A percentile compares a stretch with the other conserved stretches of the same genome.
Evolutionary conservation across 2,113 vertebrate species (phyloP).

Genomic region (Ameiurus melas): DNA sequence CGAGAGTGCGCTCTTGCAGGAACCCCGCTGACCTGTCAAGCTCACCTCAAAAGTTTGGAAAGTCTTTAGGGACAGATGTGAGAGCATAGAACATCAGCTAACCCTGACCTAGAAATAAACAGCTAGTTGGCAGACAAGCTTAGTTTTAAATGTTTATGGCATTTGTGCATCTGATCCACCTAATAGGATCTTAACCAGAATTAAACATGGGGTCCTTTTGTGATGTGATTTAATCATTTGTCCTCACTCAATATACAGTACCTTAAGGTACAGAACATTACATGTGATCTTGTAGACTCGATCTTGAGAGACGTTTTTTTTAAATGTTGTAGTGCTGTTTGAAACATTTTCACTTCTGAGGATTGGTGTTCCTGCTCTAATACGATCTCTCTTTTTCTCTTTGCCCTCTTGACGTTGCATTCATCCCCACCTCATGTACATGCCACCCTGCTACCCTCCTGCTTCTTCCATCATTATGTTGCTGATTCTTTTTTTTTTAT

Average conservation of each 20-base stretch:
- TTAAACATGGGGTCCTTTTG: background rate
- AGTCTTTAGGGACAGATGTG: slow-evolving; percentile 35
- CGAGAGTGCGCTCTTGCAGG: background rate
- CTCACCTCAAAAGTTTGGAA: slow-evolving; percentile 6
- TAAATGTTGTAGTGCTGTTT: background rate
- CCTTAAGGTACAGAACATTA: background rate
- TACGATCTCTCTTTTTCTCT: slow-evolving; percentile 86
- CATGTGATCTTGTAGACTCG: background rate
- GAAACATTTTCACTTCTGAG: background rate
- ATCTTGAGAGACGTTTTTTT: background rate
- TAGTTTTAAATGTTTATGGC: background rate
- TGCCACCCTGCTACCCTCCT: slow-evolving; percentile 35
- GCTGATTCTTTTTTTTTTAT: slow-evolving; percentile 18
- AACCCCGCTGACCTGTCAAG: slow-evolving; percentile 17
- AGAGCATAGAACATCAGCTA: slow-evolving; percentile 14
- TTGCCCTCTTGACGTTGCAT: slow-evolving; percentile 62
- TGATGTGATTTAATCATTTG: background rate
- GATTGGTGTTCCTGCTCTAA: slow-evolving; percentile 69
- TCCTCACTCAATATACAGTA: background rate
- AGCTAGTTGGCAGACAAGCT: background rate
- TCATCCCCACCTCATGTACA: slow-evolving; percentile 66
- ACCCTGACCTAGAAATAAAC: slow-evolving; percentile 36
- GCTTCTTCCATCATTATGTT: slow-evolving; percentile 47
- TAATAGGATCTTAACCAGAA: background rate
- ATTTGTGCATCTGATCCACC: background rate